Conservation (phyloP, 2,888 invertebrate genomes). For the Ophion slaviceki region DNA sequence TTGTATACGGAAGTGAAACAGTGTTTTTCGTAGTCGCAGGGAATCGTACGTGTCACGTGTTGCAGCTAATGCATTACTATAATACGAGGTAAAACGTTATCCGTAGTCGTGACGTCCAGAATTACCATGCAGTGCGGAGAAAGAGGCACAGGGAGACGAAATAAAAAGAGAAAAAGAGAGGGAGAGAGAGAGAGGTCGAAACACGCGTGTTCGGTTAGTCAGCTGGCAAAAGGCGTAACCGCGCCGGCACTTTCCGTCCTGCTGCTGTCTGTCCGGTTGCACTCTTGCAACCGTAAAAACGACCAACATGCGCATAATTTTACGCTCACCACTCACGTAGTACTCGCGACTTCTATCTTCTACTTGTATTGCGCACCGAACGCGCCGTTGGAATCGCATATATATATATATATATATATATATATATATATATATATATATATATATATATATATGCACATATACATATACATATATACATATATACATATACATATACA, state of each 20-base stretch:
- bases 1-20: slow-evolving; percentile 41
- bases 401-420: background rate
- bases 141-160: background rate
- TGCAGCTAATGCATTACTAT: slow-evolving; percentile 33
- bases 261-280: slow-evolving; percentile 56
- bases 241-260: slow-evolving; percentile 56
- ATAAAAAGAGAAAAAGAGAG: background rate
- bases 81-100: slow-evolving; percentile 50
- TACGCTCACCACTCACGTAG: slow-evolving; percentile 62
- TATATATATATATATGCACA: too few species aligned
- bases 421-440: background rate
- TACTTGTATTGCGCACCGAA: slow-evolving; percentile 13
- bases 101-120: slow-evolving; percentile 47
- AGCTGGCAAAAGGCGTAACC: slow-evolving; percentile 72
- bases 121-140: slow-evolving; percentile 39
- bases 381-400: slow-evolving; percentile 14
- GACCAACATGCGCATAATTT: slow-evolving; percentile 66
- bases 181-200: slow-evolving; percentile 23
- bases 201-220: slow-evolving; percentile 66
- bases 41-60: slow-evolving; percentile 43
- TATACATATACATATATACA: too few species aligned
- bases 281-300: slow-evolving; percentile 63
- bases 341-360: slow-evolving; percentile 9
- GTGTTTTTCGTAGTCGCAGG: background rate
- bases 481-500: too few species aligned